Evolutionary conservation across 2,113 vertebrate species (phyloP).

Genomic region (Melospiza georgiana): DNA sequence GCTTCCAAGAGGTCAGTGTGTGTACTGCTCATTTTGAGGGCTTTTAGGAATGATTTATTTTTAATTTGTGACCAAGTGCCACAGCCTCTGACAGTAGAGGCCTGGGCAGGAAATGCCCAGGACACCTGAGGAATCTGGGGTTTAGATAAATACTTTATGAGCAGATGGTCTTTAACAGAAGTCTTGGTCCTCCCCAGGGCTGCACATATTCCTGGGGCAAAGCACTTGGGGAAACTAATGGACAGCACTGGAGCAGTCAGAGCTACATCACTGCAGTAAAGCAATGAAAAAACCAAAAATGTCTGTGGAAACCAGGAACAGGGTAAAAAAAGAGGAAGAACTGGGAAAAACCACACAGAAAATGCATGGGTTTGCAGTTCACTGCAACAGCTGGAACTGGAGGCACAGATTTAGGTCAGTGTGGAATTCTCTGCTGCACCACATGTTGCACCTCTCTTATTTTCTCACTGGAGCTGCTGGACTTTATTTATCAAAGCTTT

Average conservation of each 20-base stretch:
- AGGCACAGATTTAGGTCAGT: not conserved
- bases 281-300: not conserved
- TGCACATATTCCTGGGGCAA: not conserved
- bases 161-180: not conserved
- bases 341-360: not conserved
- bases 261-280: not conserved
- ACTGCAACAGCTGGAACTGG: not conserved
- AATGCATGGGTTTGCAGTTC: not conserved
- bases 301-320: not conserved
- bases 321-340: not conserved
- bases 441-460: not conserved
- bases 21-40: not conserved
- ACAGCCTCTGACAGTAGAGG: not conserved
- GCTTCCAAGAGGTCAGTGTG: not conserved
- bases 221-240: not conserved
- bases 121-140: not conserved
- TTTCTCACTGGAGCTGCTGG: not conserved
- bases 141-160: not conserved
- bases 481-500: not conserved
- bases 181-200: not conserved
- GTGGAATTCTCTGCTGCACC: not conserved
- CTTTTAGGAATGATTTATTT: not conserved
- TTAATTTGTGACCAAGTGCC: not conserved
- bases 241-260: not conserved
- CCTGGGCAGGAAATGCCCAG: not conserved